phyloP scores from a whole-genome alignment of 2,888 invertebrate genomes.

The Caenorhabditis sp. region DNA sequence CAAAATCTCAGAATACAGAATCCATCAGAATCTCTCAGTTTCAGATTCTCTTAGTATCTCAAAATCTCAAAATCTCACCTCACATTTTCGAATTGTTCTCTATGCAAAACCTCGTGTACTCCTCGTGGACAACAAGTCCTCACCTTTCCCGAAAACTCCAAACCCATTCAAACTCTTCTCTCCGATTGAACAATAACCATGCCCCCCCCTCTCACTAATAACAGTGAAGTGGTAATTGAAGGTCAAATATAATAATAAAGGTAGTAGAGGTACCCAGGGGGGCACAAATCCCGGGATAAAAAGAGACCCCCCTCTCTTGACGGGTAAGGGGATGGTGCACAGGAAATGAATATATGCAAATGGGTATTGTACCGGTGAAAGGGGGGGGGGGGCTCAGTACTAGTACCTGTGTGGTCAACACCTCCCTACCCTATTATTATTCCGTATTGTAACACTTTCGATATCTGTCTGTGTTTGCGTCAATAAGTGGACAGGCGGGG shows the following conservation, averaged over 20 bases:
- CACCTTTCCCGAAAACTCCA: not conserved
- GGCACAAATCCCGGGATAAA: conserved; percentile 48
- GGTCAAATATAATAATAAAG: conserved; percentile 40
- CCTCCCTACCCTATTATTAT: too few species aligned
- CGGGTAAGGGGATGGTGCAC: too few species aligned
- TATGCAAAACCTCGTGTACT: too few species aligned
- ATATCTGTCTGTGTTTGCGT: too few species aligned
- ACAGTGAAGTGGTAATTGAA: conserved; percentile 46
- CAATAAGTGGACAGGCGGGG: too few species aligned
- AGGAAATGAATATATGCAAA: conserved; percentile 63
- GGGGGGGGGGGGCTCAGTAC: conserved; percentile 5
- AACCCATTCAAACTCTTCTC: not conserved
- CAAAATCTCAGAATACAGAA: not conserved
- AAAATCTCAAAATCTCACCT: too few species aligned
- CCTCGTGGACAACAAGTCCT: not conserved
- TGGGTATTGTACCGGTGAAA: conserved; percentile 49
- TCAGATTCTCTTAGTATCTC: not conserved
- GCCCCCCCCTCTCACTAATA: conserved; percentile 1
- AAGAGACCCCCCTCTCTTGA: not conserved
- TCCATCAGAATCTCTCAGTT: not conserved
- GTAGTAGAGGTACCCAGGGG: conserved; percentile 17
- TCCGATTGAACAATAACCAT: not conserved
- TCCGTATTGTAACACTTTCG: too few species aligned
- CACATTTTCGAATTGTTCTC: too few species aligned
- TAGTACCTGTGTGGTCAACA: too few species aligned